Conservation (phyloP, 2,113 vertebrate genomes). For the Chaetodon trifascialis region DNA sequence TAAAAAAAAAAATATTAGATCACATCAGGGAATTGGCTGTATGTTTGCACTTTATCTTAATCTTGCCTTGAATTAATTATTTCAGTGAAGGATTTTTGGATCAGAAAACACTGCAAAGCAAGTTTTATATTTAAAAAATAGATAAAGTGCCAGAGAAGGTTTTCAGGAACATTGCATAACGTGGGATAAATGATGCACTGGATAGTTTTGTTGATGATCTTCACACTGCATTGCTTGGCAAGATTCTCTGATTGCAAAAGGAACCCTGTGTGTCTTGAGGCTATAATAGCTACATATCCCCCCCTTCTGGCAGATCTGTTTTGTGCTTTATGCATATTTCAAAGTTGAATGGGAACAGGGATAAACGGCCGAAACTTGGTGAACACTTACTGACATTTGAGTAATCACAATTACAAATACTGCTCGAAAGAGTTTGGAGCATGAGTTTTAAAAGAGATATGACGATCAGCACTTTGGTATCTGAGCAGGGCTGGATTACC, state of each 20-base stretch:
- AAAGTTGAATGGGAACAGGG: background rate
- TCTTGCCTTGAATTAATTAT: background rate
- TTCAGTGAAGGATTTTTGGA: background rate
- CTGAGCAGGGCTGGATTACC: background rate
- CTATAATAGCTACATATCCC: background rate
- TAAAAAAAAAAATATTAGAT: background rate
- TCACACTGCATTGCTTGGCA: background rate
- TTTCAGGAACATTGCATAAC: background rate
- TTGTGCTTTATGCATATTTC: background rate
- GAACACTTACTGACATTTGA: background rate
- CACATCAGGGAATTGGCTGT: background rate
- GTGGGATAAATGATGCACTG: background rate
- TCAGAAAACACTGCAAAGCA: background rate
- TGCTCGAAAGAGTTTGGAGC: background rate
- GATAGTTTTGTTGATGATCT: background rate
- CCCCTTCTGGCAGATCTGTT: constrained; percentile 17
- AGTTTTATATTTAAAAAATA: background rate
- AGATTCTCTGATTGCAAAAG: background rate
- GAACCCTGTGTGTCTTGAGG: background rate
- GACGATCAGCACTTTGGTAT: background rate
- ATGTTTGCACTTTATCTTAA: background rate
- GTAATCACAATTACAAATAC: background rate
- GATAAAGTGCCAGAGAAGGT: background rate
- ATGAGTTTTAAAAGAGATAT: background rate
- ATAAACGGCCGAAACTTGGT: background rate